A percentile compares a stretch with the other conserved stretches of the same genome.
Conservation (phyloP, 1,140 invertebrate species). For the Anoplolepis gracilipes region DNA sequence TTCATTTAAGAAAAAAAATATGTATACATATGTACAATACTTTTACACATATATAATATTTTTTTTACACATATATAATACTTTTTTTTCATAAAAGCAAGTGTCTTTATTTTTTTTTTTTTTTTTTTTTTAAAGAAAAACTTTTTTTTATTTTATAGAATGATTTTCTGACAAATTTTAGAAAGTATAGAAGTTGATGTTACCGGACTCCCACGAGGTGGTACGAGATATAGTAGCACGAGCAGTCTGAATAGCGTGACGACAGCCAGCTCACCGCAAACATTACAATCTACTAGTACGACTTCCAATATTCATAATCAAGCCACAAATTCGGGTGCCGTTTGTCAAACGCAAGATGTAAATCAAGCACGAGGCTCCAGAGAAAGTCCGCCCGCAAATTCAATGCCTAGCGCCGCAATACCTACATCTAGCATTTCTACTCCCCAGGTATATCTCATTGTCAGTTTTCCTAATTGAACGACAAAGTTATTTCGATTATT, state of each 20-base stretch:
- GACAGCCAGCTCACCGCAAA: constrained; percentile 76
- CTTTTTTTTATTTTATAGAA: background rate
- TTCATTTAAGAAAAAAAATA: no score
- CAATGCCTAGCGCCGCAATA: constrained; percentile 80
- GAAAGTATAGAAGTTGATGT: constrained; percentile 83
- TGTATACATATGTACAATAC: no score
- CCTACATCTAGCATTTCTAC: constrained; percentile 82
- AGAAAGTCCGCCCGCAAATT: constrained; percentile 82
- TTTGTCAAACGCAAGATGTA: constrained; percentile 83
- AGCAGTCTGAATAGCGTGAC: constrained; percentile 83
- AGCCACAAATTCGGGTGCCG: constrained; percentile 81
- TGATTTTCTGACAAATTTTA: constrained; percentile 65
- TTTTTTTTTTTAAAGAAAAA: background rate
- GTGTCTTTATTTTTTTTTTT: background rate
- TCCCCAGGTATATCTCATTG: constrained; percentile 80
- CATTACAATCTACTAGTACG: constrained; percentile 68
- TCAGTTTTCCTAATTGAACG: background rate
- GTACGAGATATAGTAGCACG: constrained; percentile 85
- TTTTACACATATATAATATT: no score
- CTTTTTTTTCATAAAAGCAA: no score
- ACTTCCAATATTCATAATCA: constrained; percentile 82
- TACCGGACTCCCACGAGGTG: constrained; percentile 80
- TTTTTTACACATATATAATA: no score
- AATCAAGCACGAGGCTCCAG: constrained; percentile 82
- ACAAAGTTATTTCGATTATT: background rate